These are phyloP conservation scores for Anagyrus pseudococci DNA, from an alignment of 2,888 invertebrate genomes.

Conservation along the genomic window DNA sequence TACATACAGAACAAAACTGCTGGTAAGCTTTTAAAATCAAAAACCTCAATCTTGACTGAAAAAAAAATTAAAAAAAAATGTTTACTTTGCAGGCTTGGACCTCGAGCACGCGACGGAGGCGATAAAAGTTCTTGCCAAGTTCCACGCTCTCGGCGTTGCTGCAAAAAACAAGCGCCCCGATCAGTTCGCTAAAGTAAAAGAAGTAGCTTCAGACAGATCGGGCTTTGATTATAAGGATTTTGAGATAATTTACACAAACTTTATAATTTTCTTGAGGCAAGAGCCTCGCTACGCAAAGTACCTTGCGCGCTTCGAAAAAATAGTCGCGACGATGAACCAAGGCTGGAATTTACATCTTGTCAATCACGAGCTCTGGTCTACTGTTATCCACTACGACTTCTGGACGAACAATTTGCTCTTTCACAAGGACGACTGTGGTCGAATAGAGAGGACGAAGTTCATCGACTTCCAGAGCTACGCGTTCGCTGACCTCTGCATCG, in stretches of 20 bases:
- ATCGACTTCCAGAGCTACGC: conserved; percentile 68
- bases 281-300: no score
- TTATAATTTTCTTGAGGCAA: no score
- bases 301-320: no score
- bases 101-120: conserved; percentile 62
- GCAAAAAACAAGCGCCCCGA: conserved; percentile 60
- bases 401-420: conserved; percentile 71
- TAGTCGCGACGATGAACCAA: no score
- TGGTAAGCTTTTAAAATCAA: conserved; percentile 68
- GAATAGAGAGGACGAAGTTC: conserved; percentile 64
- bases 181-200: conserved; percentile 47
- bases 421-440: conserved; percentile 56
- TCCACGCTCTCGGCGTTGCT: conserved; percentile 68
- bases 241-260: no score
- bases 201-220: conserved; percentile 52
- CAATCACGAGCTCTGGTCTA: no score
- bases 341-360: no score
- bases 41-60: no score
- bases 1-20: conserved; percentile 64
- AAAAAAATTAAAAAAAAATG: no score
- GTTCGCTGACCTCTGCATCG: no score
- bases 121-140: conserved; percentile 64
- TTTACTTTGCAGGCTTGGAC: conserved; percentile 63
- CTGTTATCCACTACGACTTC: conserved; percentile 67
- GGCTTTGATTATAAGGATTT: conserved; percentile 36